A percentile compares a stretch with the other conserved stretches of the same genome.
phyloP scores from a whole-genome alignment of 2,113 vertebrate genomes.

The Megaleporinus macrocephalus region DNA sequence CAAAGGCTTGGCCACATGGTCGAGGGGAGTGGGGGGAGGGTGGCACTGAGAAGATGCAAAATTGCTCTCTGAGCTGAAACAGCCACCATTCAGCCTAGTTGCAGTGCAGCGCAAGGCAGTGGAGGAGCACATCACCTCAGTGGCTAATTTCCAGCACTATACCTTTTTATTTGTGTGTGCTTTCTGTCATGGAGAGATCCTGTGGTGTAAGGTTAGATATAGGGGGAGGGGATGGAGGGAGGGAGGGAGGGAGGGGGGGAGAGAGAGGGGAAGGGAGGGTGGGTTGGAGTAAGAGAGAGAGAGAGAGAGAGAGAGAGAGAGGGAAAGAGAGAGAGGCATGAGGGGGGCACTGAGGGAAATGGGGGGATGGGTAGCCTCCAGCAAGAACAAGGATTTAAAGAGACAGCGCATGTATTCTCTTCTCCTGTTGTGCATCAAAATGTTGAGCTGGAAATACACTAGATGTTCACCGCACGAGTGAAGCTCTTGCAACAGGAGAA shows the following conservation, averaged over 20 bases:
- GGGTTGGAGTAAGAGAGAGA: conserved; percentile 45
- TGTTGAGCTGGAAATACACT: background rate
- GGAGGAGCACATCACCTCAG: conserved; percentile 9
- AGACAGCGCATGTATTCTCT: conserved; percentile 44
- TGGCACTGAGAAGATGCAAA: background rate
- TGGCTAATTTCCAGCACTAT: conserved; percentile 27
- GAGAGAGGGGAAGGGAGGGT: conserved; percentile 49
- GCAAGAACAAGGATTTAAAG: conserved; percentile 59
- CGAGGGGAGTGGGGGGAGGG: conserved; percentile 12
- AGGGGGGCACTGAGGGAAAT: conserved; percentile 45
- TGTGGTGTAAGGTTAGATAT: conserved; percentile 35
- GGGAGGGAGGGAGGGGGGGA: too few species aligned
- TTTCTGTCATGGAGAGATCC: conserved; percentile 43
- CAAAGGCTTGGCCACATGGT: conserved; percentile 41
- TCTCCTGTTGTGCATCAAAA: conserved; percentile 11
- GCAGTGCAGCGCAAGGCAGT: background rate
- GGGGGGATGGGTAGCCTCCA: conserved; percentile 54
- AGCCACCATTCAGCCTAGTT: conserved; percentile 14
- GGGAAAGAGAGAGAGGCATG: conserved; percentile 6
- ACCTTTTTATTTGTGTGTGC: conserved; percentile 41
- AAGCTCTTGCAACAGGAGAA: background rate
- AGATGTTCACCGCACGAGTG: too few species aligned
- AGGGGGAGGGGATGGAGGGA: conserved; percentile 34
- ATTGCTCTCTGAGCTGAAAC: conserved; percentile 43
- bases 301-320: background rate